Evolutionary conservation across 2,113 vertebrate species (phyloP).

Genomic region (Austrofundulus limnaeus): DNA sequence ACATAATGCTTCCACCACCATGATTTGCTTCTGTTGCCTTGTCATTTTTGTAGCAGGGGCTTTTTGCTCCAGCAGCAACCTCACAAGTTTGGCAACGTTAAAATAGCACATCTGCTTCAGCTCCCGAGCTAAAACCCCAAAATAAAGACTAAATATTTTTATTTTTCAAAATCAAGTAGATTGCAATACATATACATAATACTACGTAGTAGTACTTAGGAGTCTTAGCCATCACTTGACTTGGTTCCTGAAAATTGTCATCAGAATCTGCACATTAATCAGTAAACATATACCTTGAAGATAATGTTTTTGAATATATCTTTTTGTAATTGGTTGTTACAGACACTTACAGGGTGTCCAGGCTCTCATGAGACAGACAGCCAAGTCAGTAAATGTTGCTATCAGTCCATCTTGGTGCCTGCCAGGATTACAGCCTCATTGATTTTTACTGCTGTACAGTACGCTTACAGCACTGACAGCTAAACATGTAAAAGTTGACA

Average conservation of each 20-base stretch:
- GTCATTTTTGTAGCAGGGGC: no score
- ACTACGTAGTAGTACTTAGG: no score
- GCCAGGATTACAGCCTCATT: constrained; percentile 57
- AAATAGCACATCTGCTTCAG: no score
- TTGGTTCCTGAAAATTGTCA: neutral
- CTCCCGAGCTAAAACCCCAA: no score
- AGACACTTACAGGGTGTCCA: constrained; percentile 2
- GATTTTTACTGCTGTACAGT: constrained; percentile 41
- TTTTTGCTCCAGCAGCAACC: no score
- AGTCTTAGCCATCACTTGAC: neutral
- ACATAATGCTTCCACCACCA: no score
- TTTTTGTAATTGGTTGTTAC: neutral
- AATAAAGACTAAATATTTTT: no score
- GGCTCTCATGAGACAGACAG: constrained; percentile 41
- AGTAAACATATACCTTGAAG: neutral
- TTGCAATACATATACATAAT: no score
- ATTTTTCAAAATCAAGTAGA: no score
- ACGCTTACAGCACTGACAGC: constrained; percentile 59
- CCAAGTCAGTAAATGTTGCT: constrained; percentile 31
- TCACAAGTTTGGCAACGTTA: no score
- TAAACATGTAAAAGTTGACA: constrained; percentile 60
- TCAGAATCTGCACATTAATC: neutral
- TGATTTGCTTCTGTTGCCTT: no score
- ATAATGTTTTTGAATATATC: neutral
- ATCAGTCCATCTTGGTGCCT: constrained; percentile 42